Evolutionary conservation across 2,113 vertebrate species (phyloP).

Genomic region (Meles meles): DNA sequence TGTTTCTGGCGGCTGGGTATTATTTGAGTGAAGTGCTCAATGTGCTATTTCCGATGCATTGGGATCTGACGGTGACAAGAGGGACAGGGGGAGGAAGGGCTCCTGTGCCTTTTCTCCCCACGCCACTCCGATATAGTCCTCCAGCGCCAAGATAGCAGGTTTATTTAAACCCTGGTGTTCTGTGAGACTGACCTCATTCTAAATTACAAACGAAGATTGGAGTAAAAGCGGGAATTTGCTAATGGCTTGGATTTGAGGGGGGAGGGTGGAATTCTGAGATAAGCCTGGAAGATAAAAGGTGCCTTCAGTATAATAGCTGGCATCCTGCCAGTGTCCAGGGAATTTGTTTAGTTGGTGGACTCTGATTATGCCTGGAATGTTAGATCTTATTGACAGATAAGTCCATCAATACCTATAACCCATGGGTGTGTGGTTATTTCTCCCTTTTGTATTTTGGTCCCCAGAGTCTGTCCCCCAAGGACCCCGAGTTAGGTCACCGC

Average conservation of each 20-base stretch:
- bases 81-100: neutral
- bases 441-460: constrained; percentile 47
- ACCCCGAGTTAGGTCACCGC: constrained; percentile 54
- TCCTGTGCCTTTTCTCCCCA: neutral
- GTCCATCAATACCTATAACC: constrained; percentile 81
- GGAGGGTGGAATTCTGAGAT: constrained; percentile 29
- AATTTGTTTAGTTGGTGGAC: constrained; percentile 79
- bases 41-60: neutral
- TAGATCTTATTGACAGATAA: constrained; percentile 80
- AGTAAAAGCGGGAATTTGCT: constrained; percentile 51
- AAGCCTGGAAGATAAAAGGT: constrained; percentile 74
- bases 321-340: constrained; percentile 75
- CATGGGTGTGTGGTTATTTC: constrained; percentile 76
- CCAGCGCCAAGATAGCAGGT: neutral
- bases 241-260: constrained; percentile 25
- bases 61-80: neutral
- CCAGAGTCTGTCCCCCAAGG: neutral
- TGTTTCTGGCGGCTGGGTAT: constrained; percentile 23
- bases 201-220: constrained; percentile 45
- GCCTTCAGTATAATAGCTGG: constrained; percentile 81
- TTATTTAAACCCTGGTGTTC: constrained; percentile 26
- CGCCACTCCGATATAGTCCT: neutral
- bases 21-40: constrained; percentile 20
- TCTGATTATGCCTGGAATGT: constrained; percentile 87
- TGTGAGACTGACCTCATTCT: constrained; percentile 18